Evolutionary conservation across 2,113 vertebrate genomes (phyloP).

Genomic region (Catagonus wagneri): DNA sequence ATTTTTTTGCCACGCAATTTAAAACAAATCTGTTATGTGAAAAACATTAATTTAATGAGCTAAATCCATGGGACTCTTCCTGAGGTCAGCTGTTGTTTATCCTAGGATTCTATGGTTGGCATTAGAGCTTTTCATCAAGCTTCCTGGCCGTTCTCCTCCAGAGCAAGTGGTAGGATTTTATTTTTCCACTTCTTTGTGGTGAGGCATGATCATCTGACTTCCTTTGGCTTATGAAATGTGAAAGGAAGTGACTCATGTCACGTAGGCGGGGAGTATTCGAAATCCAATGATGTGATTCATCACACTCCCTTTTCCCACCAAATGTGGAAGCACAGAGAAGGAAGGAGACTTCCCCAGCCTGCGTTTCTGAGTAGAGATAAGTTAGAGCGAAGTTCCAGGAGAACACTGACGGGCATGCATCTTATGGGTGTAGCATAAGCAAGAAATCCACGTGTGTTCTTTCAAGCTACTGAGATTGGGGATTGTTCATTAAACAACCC

Average conservation of each 20-base stretch:
- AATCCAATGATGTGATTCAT: background rate
- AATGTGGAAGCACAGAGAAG: background rate
- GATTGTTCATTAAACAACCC: background rate
- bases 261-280: background rate
- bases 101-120: background rate
- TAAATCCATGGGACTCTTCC: slow-evolving; percentile 42
- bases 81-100: slow-evolving; percentile 12
- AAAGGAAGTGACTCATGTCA: background rate
- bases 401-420: background rate
- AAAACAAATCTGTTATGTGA: slow-evolving; percentile 63
- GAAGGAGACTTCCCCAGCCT: rapidly evolving
- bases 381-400: background rate
- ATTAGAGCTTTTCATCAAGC: background rate
- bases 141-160: background rate
- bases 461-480: background rate
- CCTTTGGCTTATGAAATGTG: background rate
- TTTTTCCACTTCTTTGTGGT: background rate
- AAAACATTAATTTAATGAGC: slow-evolving; percentile 53
- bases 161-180: background rate
- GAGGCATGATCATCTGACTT: background rate
- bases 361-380: background rate
- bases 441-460: rapidly evolving
- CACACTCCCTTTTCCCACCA: background rate
- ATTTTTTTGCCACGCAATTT: slow-evolving; percentile 40
- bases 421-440: rapidly evolving